A percentile compares a stretch with the other conserved stretches of the same genome.
Conservation (phyloP, 1,140 invertebrate genomes). For the Protaetia brevitarsis region DNA sequence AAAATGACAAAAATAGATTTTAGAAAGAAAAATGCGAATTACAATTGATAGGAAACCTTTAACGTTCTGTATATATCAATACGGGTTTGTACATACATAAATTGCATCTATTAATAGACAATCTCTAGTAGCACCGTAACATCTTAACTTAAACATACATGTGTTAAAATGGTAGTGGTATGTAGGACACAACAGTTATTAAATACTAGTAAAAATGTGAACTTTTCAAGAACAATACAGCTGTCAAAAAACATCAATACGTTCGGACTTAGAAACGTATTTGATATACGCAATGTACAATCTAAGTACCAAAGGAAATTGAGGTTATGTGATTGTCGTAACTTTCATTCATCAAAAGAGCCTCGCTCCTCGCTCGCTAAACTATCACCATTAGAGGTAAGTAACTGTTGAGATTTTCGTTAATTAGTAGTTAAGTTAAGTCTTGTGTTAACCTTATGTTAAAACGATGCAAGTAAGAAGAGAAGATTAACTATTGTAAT, state of each 20-base stretch:
- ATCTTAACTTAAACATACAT: no score
- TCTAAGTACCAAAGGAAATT: neutral
- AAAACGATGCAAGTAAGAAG: no score
- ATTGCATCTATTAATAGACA: neutral
- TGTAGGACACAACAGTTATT: slow-evolving; percentile 21
- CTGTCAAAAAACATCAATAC: neutral
- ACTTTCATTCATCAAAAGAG: slow-evolving; percentile 21
- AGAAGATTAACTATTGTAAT: no score
- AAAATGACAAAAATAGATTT: slow-evolving; percentile 26
- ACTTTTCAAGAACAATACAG: slow-evolving; percentile 15
- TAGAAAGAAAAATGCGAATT: slow-evolving; percentile 19
- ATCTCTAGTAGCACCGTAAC: neutral
- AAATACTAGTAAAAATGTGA: neutral
- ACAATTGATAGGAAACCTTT: slow-evolving; percentile 2
- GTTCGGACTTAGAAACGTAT: neutral
- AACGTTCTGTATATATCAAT: neutral
- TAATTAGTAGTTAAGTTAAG: no score
- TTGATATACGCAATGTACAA: neutral
- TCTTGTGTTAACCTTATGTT: no score
- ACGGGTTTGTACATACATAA: neutral
- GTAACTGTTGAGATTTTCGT: no score
- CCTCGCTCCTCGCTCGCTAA: slow-evolving; percentile 19
- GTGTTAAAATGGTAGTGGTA: slow-evolving; percentile 25
- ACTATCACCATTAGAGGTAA: slow-evolving; percentile 23
- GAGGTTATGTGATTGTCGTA: slow-evolving; percentile 17